A percentile compares a stretch with the other conserved stretches of the same genome.
phyloP scores from a whole-genome alignment of 2,888 invertebrate genomes.

The Aporophyla nigra region DNA sequence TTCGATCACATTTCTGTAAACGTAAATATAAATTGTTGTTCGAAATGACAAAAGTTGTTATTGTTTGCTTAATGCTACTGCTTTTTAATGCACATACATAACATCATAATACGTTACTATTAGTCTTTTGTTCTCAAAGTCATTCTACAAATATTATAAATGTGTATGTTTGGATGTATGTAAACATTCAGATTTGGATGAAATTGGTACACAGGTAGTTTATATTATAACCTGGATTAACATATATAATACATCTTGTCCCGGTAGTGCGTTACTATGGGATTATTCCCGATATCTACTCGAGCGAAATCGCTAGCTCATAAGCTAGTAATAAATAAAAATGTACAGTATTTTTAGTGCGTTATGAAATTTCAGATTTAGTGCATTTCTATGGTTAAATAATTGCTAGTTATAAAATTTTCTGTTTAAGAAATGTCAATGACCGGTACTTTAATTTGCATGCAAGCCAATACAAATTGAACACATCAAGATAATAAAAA shows the following conservation, averaged over 20 bases:
- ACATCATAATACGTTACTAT: background rate
- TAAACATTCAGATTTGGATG: no score
- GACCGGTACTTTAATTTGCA: background rate
- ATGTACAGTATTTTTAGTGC: background rate
- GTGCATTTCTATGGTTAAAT: background rate
- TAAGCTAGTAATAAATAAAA: background rate
- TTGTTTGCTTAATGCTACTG: background rate
- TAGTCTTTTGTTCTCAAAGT: background rate
- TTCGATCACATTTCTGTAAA: background rate
- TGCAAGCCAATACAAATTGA: slow-evolving; percentile 6
- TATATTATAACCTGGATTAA: no score
- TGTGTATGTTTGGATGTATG: no score
- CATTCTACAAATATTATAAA: no score
- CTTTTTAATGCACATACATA: background rate
- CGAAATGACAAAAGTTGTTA: background rate
- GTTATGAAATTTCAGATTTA: background rate
- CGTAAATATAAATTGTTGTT: background rate
- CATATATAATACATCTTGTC: no score
- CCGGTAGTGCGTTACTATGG: no score
- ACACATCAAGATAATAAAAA: slow-evolving; percentile 4
- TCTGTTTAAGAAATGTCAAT: background rate
- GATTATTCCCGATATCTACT: no score
- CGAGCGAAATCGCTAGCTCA: no score
- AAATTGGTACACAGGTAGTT: no score
- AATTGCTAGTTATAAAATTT: background rate